Evolutionary conservation across 2,888 invertebrate genomes (phyloP), one percentile per base, ranked within the genome.

Genomic region (Agapostemon virescens): DNA sequence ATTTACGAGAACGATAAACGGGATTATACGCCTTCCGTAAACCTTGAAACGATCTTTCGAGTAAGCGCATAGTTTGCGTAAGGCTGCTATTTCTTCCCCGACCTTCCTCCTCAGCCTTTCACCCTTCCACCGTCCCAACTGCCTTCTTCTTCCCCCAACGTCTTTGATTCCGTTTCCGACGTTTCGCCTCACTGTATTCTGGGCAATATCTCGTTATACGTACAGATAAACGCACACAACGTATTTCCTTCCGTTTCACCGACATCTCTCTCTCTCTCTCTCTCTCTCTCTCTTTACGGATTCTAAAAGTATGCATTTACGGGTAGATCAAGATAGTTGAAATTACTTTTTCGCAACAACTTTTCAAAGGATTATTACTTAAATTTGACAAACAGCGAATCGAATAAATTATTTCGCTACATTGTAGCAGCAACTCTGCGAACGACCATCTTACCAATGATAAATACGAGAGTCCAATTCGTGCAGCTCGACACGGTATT

Each of bases 1-100:
- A 92, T 92, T 92, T 92, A 92, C 91, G 92, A 91, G 89, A 88
- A 88, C 91, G 90, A 91, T 92, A 91, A 92, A 92, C 90, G 89
- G 88, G 90, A 90, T 91, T 91, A 87, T 87, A 90, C 89, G 89
- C 88, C 89, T 89, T 86, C 88, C 89, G 89, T 92, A 90, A 91
- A 91, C 88, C 89, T 89, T 89, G 90, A 90, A 86, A 90, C 91
- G 90, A 90, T 89, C 90, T 89, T 89, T 89, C 89, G 86, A 90
- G 89, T 89, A 89, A 90, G 89, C 88, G 88, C 88, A 86, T 88
- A 87, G 86, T 88, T 87, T 88, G 88, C 85, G 85, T 86, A 87
- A 87, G 88, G 52, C 68, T 64, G 67, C 55, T 63, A 55, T 69
- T 75, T 64, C 73, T 74, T 40, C 58, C 67, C 13, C 67, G 42